These are phyloP conservation scores for Hipparchia sbordonii DNA, from an alignment of 2,888 invertebrate genomes.

Conservation along the genomic window DNA sequence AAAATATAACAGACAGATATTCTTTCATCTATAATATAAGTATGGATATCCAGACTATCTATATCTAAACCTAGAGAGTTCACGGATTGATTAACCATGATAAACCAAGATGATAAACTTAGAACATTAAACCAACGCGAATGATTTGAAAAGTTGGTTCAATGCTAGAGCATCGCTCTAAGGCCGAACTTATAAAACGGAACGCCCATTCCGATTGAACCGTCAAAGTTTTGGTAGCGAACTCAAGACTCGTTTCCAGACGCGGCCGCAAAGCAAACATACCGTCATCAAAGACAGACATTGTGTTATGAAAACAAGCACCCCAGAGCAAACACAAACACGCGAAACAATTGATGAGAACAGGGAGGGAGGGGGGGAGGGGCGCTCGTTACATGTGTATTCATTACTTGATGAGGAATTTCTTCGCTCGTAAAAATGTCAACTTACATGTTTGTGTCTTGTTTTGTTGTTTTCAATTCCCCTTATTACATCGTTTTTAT, in stretches of 20 bases:
- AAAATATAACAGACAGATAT: too few relatives aligned
- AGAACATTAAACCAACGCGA: too few relatives aligned
- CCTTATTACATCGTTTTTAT: neutral
- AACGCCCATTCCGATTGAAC: slow-evolving; percentile 12
- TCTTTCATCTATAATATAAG: too few relatives aligned
- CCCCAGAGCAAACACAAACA: slow-evolving; percentile 76
- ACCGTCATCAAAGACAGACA: slow-evolving; percentile 77
- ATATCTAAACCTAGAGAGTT: too few relatives aligned
- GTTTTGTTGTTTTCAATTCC: slow-evolving; percentile 5
- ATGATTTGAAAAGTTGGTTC: too few relatives aligned
- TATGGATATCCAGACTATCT: too few relatives aligned
- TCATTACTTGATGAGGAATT: slow-evolving; percentile 64
- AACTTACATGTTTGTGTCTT: slow-evolving; percentile 36
- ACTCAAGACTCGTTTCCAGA: slow-evolving; percentile 47
- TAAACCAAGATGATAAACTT: too few relatives aligned
- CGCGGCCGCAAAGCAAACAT: slow-evolving; percentile 70
- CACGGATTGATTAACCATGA: too few relatives aligned
- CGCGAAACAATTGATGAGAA: slow-evolving; percentile 77
- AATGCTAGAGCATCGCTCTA: neutral
- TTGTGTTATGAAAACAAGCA: slow-evolving; percentile 80
- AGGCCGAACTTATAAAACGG: slow-evolving; percentile 7
- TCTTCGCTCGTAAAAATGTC: slow-evolving; percentile 58
- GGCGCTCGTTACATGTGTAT: slow-evolving; percentile 51
- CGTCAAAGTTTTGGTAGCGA: slow-evolving; percentile 27
- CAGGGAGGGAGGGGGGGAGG: slow-evolving; percentile 48